Evolutionary conservation across 2,888 invertebrate genomes (phyloP).

Genomic region (Drosophila subquinaria): DNA sequence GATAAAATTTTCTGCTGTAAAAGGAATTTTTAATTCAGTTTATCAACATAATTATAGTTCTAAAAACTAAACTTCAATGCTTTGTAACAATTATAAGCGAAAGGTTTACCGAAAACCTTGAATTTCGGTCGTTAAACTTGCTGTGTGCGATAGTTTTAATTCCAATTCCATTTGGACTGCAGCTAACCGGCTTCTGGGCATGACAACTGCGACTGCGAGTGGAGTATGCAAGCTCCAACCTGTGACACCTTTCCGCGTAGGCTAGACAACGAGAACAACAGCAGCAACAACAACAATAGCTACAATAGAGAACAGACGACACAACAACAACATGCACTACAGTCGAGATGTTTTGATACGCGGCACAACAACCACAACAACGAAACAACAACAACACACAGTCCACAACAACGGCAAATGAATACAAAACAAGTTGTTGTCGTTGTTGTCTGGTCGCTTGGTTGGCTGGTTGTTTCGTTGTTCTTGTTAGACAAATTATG

Average conservation of each 20-base stretch:
- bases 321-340: constrained; percentile 45
- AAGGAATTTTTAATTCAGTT: background rate
- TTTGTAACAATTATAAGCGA: constrained; percentile 24
- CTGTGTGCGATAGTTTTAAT: constrained; percentile 16
- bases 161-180: constrained; percentile 29
- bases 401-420: constrained; percentile 24
- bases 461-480: constrained; percentile 31
- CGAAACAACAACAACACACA: background rate
- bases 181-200: constrained; percentile 35
- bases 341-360: constrained; percentile 54
- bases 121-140: constrained; percentile 26
- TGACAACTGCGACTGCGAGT: constrained; percentile 37
- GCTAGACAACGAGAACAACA: constrained; percentile 42
- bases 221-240: constrained; percentile 17
- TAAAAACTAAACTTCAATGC: background rate
- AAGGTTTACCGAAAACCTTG: constrained; percentile 37
- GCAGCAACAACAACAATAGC: constrained; percentile 24
- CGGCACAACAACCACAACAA: constrained; percentile 22
- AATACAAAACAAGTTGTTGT: constrained; percentile 65
- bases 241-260: constrained; percentile 60
- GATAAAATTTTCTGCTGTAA: background rate
- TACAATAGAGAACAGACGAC: constrained; percentile 28
- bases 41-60: background rate
- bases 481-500: constrained; percentile 81
- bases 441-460: constrained; percentile 29